Conservation (phyloP, 2,797 vertebrate genomes). For the Macrochelys suwanniensis region DNA sequence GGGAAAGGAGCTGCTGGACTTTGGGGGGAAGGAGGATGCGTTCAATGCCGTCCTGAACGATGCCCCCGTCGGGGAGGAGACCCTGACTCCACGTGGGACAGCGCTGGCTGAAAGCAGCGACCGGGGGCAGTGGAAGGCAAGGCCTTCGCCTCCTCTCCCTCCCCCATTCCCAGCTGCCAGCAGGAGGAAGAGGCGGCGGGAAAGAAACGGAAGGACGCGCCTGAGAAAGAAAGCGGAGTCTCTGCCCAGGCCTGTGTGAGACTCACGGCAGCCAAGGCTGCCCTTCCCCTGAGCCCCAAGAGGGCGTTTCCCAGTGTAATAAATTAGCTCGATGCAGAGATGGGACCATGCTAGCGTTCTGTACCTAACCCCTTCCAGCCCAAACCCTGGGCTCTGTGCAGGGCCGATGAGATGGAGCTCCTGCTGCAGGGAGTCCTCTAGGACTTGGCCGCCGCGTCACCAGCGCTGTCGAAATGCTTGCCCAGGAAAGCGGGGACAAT, state of each 20-base stretch:
- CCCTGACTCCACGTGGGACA: rapidly evolving
- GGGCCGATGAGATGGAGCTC: background rate
- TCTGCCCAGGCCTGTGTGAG: background rate
- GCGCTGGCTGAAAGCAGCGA: rapidly evolving
- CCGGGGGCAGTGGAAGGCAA: rapidly evolving
- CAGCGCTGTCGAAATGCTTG: background rate
- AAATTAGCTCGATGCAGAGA: conserved; percentile 30
- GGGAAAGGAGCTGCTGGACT: conserved; percentile 23
- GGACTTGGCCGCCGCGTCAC: background rate
- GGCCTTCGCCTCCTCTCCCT: rapidly evolving
- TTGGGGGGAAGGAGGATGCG: conserved; percentile 62
- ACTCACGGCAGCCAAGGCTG: conserved; percentile 20
- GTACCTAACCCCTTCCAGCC: too few species aligned
- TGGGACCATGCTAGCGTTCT: background rate
- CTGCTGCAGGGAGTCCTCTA: background rate
- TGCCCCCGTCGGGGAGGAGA: conserved; percentile 76
- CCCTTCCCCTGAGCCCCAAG: rapidly evolving
- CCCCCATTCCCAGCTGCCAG: rapidly evolving
- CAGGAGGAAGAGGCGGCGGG: conserved; percentile 54
- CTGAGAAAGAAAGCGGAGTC: conserved; percentile 63
- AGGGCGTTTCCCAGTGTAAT: background rate
- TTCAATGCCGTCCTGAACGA: conserved; percentile 85
- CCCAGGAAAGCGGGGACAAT: background rate
- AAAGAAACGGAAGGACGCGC: conserved; percentile 67
- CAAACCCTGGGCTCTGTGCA: background rate